These are phyloP conservation scores for Hemichromis elongatus DNA, from an alignment of 2,113 vertebrate species.

Conservation along the genomic window DNA sequence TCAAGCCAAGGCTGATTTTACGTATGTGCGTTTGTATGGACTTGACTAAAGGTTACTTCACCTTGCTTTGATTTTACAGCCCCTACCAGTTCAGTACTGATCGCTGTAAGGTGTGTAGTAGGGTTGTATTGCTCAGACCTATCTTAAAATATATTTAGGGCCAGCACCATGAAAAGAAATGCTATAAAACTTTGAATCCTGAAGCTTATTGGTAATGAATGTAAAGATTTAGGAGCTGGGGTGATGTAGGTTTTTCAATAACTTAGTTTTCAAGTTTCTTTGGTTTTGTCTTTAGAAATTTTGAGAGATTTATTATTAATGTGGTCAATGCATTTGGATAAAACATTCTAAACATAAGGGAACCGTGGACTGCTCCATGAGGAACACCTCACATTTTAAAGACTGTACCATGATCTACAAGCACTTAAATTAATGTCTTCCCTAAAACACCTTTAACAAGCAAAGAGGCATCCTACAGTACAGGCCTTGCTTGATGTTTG, in stretches of 20 bases:
- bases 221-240: neutral
- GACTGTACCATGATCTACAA: neutral
- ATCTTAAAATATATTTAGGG: neutral
- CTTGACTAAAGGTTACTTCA: neutral
- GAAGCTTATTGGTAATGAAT: neutral
- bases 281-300: neutral
- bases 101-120: neutral
- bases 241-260: neutral
- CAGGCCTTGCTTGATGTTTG: neutral
- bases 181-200: neutral
- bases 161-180: neutral
- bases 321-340: neutral
- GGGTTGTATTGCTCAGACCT: neutral
- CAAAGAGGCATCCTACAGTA: neutral
- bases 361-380: neutral
- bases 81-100: neutral
- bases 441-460: neutral
- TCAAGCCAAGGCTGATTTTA: neutral
- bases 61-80: neutral
- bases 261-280: neutral
- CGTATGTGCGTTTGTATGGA: neutral
- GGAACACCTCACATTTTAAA: neutral
- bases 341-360: neutral
- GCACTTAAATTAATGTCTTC: neutral
- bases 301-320: neutral